These are phyloP conservation scores for Neosalanx taihuensis DNA, from an alignment of 2,797 vertebrate species.

Conservation along the genomic window DNA sequence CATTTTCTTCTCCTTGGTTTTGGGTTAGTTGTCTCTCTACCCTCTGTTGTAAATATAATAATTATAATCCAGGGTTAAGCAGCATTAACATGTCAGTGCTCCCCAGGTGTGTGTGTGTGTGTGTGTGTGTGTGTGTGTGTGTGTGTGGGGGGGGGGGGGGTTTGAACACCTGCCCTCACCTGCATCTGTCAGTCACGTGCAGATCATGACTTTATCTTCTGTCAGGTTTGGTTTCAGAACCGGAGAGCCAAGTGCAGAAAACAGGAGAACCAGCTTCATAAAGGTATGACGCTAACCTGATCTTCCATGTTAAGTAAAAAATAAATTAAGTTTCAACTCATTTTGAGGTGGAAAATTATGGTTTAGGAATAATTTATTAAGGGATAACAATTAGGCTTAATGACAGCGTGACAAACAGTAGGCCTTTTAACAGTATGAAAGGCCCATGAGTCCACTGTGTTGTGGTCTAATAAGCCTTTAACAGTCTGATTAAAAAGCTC, in stretches of 20 bases:
- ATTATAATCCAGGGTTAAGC: constrained; percentile 77
- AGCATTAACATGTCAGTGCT: constrained; percentile 78
- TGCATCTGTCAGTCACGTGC: constrained; percentile 75
- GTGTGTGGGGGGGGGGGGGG: too few relatives aligned
- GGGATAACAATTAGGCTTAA: too few relatives aligned
- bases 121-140: constrained; percentile 51
- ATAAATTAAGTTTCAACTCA: constrained; percentile 52
- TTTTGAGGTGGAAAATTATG: background rate
- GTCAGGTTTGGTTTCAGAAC: constrained; percentile 98
- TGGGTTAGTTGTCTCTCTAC: constrained; percentile 10
- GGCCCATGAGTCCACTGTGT: too few relatives aligned
- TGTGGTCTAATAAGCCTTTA: too few relatives aligned
- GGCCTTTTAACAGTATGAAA: background rate
- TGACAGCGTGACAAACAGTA: background rate
- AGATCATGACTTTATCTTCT: constrained; percentile 70
- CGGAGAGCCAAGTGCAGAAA: constrained; percentile 97
- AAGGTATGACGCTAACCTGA: constrained; percentile 73
- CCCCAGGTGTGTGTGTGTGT: constrained; percentile 62
- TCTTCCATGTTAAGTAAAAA: constrained; percentile 69
- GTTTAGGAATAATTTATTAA: background rate
- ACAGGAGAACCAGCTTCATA: constrained; percentile 97
- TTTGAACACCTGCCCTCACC: constrained; percentile 68
- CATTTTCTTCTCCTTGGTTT: constrained; percentile 7
- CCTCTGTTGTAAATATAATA: constrained; percentile 67
- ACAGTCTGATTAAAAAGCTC: too few relatives aligned